phyloP scores from a whole-genome alignment of 2,797 vertebrate genomes.

The Cichlasoma orientale region DNA sequence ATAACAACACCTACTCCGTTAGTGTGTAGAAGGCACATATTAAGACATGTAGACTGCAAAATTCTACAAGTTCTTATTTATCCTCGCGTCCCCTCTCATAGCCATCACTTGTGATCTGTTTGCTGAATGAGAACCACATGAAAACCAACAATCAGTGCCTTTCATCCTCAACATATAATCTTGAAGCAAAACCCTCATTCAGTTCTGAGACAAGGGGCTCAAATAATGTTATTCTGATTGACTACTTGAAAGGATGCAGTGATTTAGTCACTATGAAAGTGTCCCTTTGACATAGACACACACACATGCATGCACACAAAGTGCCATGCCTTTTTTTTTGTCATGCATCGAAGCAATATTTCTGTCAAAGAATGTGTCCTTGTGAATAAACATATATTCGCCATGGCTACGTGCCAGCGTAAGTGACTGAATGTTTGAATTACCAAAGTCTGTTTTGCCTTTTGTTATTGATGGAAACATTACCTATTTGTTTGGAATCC shows the following conservation, averaged over 20 bases:
- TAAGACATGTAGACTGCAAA: background rate
- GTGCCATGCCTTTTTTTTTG: background rate
- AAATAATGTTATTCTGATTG: slow-evolving; percentile 41
- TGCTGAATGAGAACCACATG: slow-evolving; percentile 10
- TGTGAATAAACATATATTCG: slow-evolving; percentile 33
- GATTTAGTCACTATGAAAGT: slow-evolving; percentile 45
- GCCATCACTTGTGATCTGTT: slow-evolving; percentile 7
- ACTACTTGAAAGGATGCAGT: slow-evolving; percentile 47
- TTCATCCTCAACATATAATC: slow-evolving; percentile 35
- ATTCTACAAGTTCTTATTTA: slow-evolving; percentile 4
- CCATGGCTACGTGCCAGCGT: background rate
- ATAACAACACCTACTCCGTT: background rate
- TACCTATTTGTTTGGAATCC: slow-evolving; percentile 6
- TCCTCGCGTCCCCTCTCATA: slow-evolving; percentile 12
- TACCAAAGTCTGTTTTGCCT: slow-evolving; percentile 16
- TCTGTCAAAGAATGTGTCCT: slow-evolving; percentile 28
- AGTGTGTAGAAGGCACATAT: background rate
- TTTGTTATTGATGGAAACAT: slow-evolving; percentile 13
- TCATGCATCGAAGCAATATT: slow-evolving; percentile 27
- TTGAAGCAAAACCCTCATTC: slow-evolving; percentile 13
- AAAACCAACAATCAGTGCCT: slow-evolving; percentile 21
- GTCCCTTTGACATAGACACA: background rate
- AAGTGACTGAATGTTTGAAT: slow-evolving; percentile 22
- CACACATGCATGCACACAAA: background rate
- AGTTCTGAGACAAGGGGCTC: slow-evolving; percentile 17